A percentile compares a stretch with the other conserved stretches of the same genome.
Evolutionary conservation across 2,888 invertebrate species (phyloP).

Genomic region (Cryptus viduatorius): DNA sequence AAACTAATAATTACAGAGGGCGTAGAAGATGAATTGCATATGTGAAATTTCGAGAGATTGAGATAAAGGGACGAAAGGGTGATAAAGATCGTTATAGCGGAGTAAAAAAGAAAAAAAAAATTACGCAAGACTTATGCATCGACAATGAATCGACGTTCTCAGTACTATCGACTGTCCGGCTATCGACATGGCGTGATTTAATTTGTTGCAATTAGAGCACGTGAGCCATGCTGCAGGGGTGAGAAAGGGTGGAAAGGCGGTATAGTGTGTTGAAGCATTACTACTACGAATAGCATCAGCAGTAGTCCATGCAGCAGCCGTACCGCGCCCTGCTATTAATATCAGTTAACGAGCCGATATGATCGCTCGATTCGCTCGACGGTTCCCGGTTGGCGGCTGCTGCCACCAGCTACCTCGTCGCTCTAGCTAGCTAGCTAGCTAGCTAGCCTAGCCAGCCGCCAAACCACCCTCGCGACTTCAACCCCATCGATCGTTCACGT

Average conservation of each 20-base stretch:
- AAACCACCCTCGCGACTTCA: constrained; percentile 62
- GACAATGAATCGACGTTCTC: constrained; percentile 25
- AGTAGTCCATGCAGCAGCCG: constrained; percentile 61
- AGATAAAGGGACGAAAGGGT: neutral
- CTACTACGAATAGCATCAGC: constrained; percentile 34
- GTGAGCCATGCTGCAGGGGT: constrained; percentile 52
- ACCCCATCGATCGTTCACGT: constrained; percentile 73
- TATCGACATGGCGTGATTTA: constrained; percentile 81
- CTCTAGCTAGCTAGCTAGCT: constrained; percentile 55
- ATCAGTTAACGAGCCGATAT: constrained; percentile 85
- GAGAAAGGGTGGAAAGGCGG: constrained; percentile 50
- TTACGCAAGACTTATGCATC: neutral
- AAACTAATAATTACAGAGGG: too few relatives aligned
- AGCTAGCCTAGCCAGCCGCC: constrained; percentile 49
- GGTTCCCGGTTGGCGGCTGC: constrained; percentile 65
- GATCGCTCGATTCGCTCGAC: constrained; percentile 79
- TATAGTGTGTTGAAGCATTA: constrained; percentile 36
- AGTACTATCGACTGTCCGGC: constrained; percentile 22
- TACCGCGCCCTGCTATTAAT: constrained; percentile 85
- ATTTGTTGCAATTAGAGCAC: constrained; percentile 83
- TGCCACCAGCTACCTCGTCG: constrained; percentile 60
- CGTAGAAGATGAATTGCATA: too few relatives aligned
- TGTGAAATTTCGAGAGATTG: neutral
- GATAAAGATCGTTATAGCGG: neutral
- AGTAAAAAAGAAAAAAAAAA: constrained; percentile 11